phyloP scores from a whole-genome alignment of 2,797 vertebrate species.

The Malacoraja senta region DNA sequence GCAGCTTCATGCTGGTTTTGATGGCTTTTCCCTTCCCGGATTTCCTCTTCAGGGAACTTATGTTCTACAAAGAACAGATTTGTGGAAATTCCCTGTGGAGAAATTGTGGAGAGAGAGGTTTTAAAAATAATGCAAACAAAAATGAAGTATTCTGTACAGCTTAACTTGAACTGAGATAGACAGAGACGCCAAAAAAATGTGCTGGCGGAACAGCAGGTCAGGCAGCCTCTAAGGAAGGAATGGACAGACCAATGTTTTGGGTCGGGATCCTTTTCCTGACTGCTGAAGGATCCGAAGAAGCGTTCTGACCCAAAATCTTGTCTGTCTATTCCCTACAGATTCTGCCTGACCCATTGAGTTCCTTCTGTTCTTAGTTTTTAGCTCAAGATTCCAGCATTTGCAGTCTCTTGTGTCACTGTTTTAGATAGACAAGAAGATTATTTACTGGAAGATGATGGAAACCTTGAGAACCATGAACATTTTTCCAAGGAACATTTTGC shows the following conservation, averaged over 20 bases:
- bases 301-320: too few relatives aligned
- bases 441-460: background rate
- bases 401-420: too few relatives aligned
- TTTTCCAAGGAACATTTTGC: background rate
- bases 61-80: conserved; percentile 87
- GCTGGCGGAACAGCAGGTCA: too few relatives aligned
- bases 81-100: conserved; percentile 66
- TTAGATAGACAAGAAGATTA: too few relatives aligned
- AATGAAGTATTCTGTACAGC: background rate
- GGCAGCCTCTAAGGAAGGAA: too few relatives aligned
- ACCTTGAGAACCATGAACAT: background rate
- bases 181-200: background rate
- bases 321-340: too few relatives aligned
- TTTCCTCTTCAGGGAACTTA: conserved; percentile 65
- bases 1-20: conserved; percentile 77
- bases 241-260: too few relatives aligned
- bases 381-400: too few relatives aligned
- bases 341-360: too few relatives aligned
- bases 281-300: too few relatives aligned
- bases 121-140: background rate
- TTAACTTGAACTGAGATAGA: background rate
- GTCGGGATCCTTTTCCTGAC: too few relatives aligned
- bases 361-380: too few relatives aligned
- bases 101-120: background rate
- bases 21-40: conserved; percentile 80